Conservation (phyloP, 2,888 invertebrate genomes). For the Sphaeridia pumilis region DNA sequence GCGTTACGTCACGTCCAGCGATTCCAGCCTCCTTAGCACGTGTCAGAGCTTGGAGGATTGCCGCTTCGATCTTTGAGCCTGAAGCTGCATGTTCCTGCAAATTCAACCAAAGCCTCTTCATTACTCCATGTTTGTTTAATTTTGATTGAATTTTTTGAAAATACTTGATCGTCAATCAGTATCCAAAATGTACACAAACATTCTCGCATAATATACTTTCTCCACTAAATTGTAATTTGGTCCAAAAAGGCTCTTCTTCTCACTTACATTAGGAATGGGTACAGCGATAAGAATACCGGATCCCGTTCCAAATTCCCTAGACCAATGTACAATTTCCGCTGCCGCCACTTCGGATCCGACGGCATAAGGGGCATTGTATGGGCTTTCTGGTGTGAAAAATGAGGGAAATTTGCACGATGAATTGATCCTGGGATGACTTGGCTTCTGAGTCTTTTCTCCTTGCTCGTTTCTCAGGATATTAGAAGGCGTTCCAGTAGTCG, state of each 20-base stretch:
- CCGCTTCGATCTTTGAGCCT: constrained; percentile 50
- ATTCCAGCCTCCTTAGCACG: constrained; percentile 52
- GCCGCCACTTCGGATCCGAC: constrained; percentile 53
- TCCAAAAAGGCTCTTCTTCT: too few relatives aligned
- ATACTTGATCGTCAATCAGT: too few relatives aligned
- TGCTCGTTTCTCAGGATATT: too few relatives aligned
- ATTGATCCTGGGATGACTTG: constrained; percentile 3
- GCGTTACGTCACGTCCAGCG: constrained; percentile 79
- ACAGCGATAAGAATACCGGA: constrained; percentile 79
- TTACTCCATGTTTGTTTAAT: too few relatives aligned
- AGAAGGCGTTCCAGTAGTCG: too few relatives aligned
- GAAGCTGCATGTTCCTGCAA: constrained; percentile 39
- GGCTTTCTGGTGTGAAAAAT: constrained; percentile 75
- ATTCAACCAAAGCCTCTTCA: neutral
- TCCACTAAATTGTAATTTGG: too few relatives aligned
- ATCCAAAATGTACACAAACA: constrained; percentile 1
- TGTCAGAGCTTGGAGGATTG: constrained; percentile 56
- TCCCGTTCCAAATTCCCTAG: constrained; percentile 46
- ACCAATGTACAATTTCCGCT: constrained; percentile 55
- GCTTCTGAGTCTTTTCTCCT: too few relatives aligned
- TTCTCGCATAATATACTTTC: too few relatives aligned
- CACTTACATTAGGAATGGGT: constrained; percentile 61
- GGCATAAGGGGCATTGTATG: constrained; percentile 57
- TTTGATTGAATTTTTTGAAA: too few relatives aligned
- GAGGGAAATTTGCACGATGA: constrained; percentile 63